Percentiles rank a stretch among this genome's conserved stretches.
These are phyloP conservation scores for Aradus depressus DNA, from an alignment of 2,888 invertebrate genomes.

Conservation along the genomic window DNA sequence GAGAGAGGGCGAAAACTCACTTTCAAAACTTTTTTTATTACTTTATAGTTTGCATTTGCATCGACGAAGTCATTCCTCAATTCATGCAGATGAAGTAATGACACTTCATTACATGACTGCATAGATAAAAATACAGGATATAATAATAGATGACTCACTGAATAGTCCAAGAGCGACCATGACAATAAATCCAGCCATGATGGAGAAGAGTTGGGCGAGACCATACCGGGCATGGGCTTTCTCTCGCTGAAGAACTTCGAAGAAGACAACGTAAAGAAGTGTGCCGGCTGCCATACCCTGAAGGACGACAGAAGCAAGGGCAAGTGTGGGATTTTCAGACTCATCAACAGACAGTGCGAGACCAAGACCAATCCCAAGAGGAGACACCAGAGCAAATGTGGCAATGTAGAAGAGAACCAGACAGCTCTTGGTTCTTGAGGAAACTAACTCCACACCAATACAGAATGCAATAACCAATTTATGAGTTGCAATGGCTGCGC, in stretches of 20 bases:
- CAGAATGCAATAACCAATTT: constrained; percentile 56
- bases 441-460: constrained; percentile 51
- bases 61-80: no score
- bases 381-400: constrained; percentile 54
- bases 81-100: no score
- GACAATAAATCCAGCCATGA: constrained; percentile 45
- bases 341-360: constrained; percentile 42
- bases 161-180: constrained; percentile 42
- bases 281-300: constrained; percentile 71
- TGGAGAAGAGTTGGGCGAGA: constrained; percentile 45
- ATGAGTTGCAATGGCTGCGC: constrained; percentile 54
- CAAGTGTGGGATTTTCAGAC: constrained; percentile 36
- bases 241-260: constrained; percentile 67
- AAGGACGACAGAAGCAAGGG: constrained; percentile 42
- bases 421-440: constrained; percentile 40
- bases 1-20: no score
- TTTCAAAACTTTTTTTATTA: no score
- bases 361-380: constrained; percentile 55
- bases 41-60: no score
- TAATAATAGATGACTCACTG: constrained; percentile 28
- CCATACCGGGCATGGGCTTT: constrained; percentile 47
- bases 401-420: constrained; percentile 46
- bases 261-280: constrained; percentile 66
- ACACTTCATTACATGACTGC: no score
- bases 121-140: no score